Evolutionary conservation across 2,797 vertebrate species (phyloP).

Genomic region (Acestrorhynchus altus): DNA sequence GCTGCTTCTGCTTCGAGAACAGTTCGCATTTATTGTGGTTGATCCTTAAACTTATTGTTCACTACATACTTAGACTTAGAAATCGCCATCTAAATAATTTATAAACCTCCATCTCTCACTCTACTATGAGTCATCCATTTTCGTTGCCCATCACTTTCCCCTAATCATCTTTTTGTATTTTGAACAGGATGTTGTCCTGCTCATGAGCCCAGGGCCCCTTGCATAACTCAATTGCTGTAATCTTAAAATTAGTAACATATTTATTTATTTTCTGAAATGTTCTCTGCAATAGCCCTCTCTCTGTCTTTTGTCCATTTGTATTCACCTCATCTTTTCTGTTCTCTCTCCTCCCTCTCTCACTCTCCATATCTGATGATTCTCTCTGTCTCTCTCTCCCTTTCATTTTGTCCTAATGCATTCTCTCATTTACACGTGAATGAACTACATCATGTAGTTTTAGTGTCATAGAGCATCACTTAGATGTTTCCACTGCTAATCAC

Average conservation of each 20-base stretch:
- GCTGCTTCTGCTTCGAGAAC: constrained; percentile 25
- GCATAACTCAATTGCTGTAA: constrained; percentile 29
- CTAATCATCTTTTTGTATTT: background rate
- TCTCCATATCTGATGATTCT: constrained; percentile 51
- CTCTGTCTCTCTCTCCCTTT: constrained; percentile 67
- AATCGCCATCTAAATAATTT: constrained; percentile 32
- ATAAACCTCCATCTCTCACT: constrained; percentile 68
- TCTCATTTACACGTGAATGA: background rate
- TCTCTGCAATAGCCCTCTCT: constrained; percentile 47
- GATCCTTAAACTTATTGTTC: constrained; percentile 2
- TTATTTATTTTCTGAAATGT: constrained; percentile 42
- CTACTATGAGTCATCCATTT: constrained; percentile 23
- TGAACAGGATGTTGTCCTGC: no score
- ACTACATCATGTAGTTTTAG: constrained; percentile 12
- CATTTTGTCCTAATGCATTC: background rate
- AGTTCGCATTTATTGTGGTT: background rate
- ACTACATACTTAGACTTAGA: constrained; percentile 37
- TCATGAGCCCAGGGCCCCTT: constrained; percentile 6
- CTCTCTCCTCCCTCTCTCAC: constrained; percentile 30
- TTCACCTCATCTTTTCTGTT: constrained; percentile 70
- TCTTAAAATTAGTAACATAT: constrained; percentile 45
- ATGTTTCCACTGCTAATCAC: constrained; percentile 57
- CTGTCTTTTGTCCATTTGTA: constrained; percentile 74
- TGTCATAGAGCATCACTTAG: constrained; percentile 5
- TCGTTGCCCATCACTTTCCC: background rate